Percentiles rank a stretch among this genome's conserved stretches.
Conservation (phyloP, 2,888 invertebrate genomes). For the Ferrisia virgata region DNA sequence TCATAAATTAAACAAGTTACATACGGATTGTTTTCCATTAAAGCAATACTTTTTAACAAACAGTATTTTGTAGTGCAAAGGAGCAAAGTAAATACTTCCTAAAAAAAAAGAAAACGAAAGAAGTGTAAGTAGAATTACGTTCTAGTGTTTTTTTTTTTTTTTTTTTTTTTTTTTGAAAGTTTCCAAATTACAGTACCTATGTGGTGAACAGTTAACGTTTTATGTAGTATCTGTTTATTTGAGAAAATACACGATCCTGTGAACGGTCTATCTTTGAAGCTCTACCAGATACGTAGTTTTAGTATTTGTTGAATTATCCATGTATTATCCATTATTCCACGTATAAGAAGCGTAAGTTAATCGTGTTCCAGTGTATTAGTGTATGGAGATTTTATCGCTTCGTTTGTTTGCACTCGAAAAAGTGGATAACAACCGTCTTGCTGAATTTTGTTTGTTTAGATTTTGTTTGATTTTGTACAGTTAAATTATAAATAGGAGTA, state of each 20-base stretch:
- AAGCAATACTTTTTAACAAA: too few relatives aligned
- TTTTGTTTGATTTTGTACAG: neutral
- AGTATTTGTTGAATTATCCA: neutral
- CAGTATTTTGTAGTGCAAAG: too few relatives aligned
- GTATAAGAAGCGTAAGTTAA: neutral
- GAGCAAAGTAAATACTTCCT: too few relatives aligned
- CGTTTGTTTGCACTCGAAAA: constrained; percentile 9
- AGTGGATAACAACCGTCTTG: neutral
- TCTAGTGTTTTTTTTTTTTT: too few relatives aligned
- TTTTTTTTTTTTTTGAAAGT: too few relatives aligned
- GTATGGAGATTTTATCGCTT: neutral
- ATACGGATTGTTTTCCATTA: too few relatives aligned
- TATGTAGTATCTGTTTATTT: neutral
- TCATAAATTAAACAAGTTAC: too few relatives aligned
- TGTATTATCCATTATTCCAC: neutral
- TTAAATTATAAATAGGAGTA: neutral
- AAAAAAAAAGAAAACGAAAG: too few relatives aligned
- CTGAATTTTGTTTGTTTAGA: constrained; percentile 4
- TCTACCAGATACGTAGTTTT: neutral
- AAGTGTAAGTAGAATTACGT: too few relatives aligned
- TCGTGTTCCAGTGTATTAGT: neutral
- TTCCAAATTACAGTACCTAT: too few relatives aligned
- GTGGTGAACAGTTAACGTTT: neutral
- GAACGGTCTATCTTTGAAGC: neutral
- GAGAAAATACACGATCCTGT: neutral